Evolutionary conservation across 2,797 vertebrate species (phyloP).

Genomic region (Falco rusticolus): DNA sequence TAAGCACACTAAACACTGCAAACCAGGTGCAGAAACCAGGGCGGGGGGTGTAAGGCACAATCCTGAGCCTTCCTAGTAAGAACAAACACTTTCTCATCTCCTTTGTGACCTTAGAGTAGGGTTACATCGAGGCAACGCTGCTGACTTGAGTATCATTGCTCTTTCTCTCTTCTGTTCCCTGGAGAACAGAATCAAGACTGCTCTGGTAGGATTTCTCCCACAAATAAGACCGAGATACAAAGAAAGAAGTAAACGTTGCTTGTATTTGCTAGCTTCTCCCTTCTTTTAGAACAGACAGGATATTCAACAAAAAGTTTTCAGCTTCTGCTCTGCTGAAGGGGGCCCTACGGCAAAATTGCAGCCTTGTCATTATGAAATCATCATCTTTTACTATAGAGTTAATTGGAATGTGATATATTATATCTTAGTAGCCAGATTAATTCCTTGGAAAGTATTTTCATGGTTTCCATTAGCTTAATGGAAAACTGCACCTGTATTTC

Average conservation of each 20-base stretch:
- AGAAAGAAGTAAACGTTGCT: neutral
- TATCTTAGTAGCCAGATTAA: conserved; percentile 51
- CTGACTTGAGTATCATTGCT: neutral
- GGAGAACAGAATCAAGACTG: neutral
- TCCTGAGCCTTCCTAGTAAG: neutral
- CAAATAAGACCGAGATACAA: neutral
- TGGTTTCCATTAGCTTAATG: conserved; percentile 68
- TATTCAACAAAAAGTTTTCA: conserved; percentile 37
- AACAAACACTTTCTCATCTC: neutral
- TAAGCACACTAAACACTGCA: neutral
- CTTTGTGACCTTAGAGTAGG: neutral
- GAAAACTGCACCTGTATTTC: conserved; percentile 50
- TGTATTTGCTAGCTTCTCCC: neutral
- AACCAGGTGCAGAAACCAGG: neutral
- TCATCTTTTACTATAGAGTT: conserved; percentile 43
- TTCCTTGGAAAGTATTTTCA: conserved; percentile 64
- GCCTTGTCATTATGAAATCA: conserved; percentile 54
- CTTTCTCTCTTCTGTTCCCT: neutral
- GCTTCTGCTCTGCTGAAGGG: neutral
- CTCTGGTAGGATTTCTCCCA: neutral
- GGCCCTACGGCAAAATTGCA: conserved; percentile 8
- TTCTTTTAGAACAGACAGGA: neutral
- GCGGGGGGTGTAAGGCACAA: neutral
- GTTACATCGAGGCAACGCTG: neutral
- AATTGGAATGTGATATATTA: conserved; percentile 61